Evolutionary conservation across 2,888 invertebrate genomes (phyloP).

Genomic region (Carabus problematicus): DNA sequence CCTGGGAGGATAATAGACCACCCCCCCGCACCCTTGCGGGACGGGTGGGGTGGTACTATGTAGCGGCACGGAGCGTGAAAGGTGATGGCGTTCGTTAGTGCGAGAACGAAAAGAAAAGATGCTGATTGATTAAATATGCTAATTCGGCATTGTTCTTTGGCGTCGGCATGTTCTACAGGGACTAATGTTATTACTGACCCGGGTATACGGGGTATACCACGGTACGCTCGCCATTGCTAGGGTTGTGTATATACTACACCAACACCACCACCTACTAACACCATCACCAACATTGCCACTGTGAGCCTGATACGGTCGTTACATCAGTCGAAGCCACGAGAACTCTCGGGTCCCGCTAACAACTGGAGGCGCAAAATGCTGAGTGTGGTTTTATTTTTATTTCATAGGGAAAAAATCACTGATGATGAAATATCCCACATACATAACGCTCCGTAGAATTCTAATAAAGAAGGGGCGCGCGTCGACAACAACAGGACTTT

Average conservation of each 20-base stretch:
- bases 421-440: background rate
- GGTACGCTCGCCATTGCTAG: background rate
- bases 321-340: too few species aligned
- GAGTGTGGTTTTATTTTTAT: constrained; percentile 32
- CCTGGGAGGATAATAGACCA: background rate
- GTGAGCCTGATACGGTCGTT: too few species aligned
- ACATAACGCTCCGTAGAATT: background rate
- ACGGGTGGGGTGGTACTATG: background rate
- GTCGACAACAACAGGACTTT: too few species aligned
- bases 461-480: background rate
- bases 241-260: too few species aligned
- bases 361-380: constrained; percentile 19
- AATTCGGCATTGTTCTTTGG: constrained; percentile 39
- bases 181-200: constrained; percentile 43
- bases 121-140: constrained; percentile 44
- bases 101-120: constrained; percentile 35
- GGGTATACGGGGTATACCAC: background rate
- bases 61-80: constrained; percentile 2
- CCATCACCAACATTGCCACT: too few species aligned
- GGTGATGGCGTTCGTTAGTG: constrained; percentile 36
- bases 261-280: too few species aligned
- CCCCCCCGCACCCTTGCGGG: background rate
- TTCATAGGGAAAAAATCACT: constrained; percentile 6
- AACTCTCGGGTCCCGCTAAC: constrained; percentile 3
- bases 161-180: constrained; percentile 27